These are phyloP conservation scores for Esox lucius DNA, from an alignment of 2,797 vertebrate species.

Conservation along the genomic window DNA sequence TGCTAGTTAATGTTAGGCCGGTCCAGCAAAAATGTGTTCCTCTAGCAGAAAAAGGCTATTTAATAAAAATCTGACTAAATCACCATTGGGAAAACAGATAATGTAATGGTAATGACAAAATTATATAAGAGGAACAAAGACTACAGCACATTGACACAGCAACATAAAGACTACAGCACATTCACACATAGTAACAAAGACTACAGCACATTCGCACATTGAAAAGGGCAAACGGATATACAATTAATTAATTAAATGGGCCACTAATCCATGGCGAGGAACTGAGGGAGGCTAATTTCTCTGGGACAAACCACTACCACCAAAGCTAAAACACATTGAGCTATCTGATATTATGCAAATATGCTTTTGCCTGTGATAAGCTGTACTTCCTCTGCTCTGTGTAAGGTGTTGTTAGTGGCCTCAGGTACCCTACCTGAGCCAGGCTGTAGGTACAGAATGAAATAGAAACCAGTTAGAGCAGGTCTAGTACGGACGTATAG, in stretches of 20 bases:
- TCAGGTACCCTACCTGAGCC: not conserved
- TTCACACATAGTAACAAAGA: not conserved
- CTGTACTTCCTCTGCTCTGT: not conserved
- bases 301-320: not conserved
- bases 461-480: not conserved
- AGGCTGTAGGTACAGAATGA: not conserved
- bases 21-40: not conserved
- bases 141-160: not conserved
- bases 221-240: not conserved
- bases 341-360: not conserved
- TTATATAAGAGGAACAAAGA: not conserved
- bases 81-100: not conserved
- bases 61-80: not conserved
- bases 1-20: not conserved
- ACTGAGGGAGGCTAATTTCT: not conserved
- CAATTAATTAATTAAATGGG: not conserved
- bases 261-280: not conserved
- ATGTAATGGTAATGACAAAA: not conserved
- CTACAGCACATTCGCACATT: too few species aligned
- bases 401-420: not conserved
- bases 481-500: not conserved
- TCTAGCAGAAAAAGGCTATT: not conserved
- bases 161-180: not conserved
- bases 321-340: not conserved
- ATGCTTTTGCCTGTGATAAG: not conserved